These are phyloP conservation scores for Ariolimax columbianus DNA, from an alignment of 2,888 invertebrate genomes.

Conservation along the genomic window DNA sequence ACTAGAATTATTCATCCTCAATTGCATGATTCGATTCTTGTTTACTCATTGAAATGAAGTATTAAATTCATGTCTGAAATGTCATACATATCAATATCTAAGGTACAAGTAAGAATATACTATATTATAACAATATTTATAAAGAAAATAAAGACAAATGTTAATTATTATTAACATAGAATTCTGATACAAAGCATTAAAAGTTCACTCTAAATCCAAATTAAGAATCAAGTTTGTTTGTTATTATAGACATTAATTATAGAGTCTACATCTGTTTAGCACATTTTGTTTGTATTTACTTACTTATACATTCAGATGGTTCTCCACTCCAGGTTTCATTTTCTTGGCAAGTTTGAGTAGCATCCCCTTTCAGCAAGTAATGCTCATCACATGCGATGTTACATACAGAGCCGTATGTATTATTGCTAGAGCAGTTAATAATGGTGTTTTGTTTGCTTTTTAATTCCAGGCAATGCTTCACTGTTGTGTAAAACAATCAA, in stretches of 20 bases:
- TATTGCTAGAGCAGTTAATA: conserved; percentile 1
- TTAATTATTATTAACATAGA: no score
- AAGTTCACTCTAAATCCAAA: neutral
- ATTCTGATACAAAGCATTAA: no score
- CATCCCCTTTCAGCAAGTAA: neutral
- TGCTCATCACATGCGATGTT: neutral
- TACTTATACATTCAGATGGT: conserved; percentile 10
- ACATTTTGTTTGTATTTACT: neutral
- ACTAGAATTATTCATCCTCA: no score
- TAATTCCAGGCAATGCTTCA: neutral
- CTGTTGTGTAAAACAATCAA: neutral
- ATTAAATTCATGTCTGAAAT: no score
- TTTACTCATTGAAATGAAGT: no score
- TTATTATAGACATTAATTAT: neutral
- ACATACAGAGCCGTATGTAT: conserved; percentile 1
- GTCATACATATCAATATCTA: no score
- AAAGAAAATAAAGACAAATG: no score
- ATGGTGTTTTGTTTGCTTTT: neutral
- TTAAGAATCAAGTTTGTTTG: neutral
- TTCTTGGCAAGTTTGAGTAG: neutral
- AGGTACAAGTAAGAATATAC: no score
- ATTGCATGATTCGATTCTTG: no score
- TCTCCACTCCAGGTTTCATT: conserved; percentile 10
- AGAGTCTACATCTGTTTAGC: neutral
- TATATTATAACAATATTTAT: no score